Evolutionary conservation across 1,140 invertebrate species (phyloP), one percentile per base, ranked within the genome.

Genomic region (Eumaeus atala): DNA sequence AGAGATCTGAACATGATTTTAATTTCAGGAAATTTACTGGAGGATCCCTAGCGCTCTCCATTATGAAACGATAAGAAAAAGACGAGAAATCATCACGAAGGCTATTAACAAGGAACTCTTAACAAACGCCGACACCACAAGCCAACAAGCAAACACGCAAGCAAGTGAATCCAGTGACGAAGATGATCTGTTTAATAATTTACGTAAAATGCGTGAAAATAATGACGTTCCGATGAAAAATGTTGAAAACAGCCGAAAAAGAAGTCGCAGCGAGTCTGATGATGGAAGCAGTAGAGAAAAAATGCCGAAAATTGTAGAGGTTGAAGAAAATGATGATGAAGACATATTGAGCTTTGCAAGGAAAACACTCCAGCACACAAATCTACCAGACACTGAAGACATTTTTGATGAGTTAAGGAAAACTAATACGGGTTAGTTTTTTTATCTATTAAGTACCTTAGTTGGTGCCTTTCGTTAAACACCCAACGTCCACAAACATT

Each of bases 11-110:
- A 51, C 17, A 10, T 17, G 36, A 36, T 17, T 40, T 42, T 54
- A 57, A 53, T 62, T 58, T 54, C 51, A 89, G 88, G 90, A 92
- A 88, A 70, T 69, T 55, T 92, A 91, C 72, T 92, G 91, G 91
- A 82, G 91, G 58, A 91, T 92, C 66, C 90, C 91, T 6, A 82
- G 84, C 35, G 69, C 70, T 58, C 73, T 91, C 54, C 80, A 84
- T 53, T 72, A 76, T 18, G 71, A 81, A 47, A 84, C 80, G 2
- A 76, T 86, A 18, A 64, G 83, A 48, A 86, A 82, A 59, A 62
- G 80, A 33, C 63, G 80, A 21, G 80, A 84, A 60, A 83, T 83
- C 9, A 81, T 86, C 51, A 55, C 80, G 21, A 86, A 80, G 67
- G 83, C 83, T 0, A 58, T 82, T 16, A 69, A 83, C 48, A 78